Base-by-base conservation (phyloP, 1,140 invertebrate genomes). In the Zaprionus vittiger region DNA sequence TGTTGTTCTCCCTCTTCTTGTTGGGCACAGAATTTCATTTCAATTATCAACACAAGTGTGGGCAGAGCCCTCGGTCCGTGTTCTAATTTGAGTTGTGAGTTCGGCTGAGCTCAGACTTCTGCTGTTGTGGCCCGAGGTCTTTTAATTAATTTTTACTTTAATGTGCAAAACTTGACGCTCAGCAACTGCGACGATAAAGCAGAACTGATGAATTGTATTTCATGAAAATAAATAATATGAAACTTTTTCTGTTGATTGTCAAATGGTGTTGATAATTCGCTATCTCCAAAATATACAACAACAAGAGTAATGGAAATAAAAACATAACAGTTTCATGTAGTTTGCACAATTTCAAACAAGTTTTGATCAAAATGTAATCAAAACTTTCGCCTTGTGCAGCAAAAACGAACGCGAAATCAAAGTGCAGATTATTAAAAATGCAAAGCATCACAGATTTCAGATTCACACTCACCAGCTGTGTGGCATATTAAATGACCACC, bases 11-110 rank as follows among this genome's bases (percentile, higher is more conserved):
- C 41, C 64, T 38, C 44, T 76, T 65, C 61, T 59, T 69, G 49
- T 68, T 59, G 65, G 71, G 47, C 57, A 57, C 66, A 26, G 80
- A 86, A 80, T 87, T 83, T 75, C 56, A 83, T 89, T 87, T 87
- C 80, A 89, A 87, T 87, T 87, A 87, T 76, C 73, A 89, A 87
- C 83, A 77, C 64, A 71, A 68, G 78, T 60, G 67, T 77, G 61
- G 61, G 34, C 24, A 71, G 49, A 74, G 55, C 52, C 41, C 20
- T 86, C 52, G 61, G 71, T 56, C 52, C 47, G 73, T 68, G 77
- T 68, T 75, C 80, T 82, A 77, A 87, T 83, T 89, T 83, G 62
- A 37, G 56, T 49, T 52, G 52, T 12, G 38, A 69, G 54, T 66
- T 73, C 52, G n/a, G 5, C 41, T 49, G 17, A 49, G 20, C 7